A percentile compares a stretch with the other conserved stretches of the same genome.
phyloP scores from a whole-genome alignment of 1,140 invertebrate species.

The Parasteatoda tepidariorum region DNA sequence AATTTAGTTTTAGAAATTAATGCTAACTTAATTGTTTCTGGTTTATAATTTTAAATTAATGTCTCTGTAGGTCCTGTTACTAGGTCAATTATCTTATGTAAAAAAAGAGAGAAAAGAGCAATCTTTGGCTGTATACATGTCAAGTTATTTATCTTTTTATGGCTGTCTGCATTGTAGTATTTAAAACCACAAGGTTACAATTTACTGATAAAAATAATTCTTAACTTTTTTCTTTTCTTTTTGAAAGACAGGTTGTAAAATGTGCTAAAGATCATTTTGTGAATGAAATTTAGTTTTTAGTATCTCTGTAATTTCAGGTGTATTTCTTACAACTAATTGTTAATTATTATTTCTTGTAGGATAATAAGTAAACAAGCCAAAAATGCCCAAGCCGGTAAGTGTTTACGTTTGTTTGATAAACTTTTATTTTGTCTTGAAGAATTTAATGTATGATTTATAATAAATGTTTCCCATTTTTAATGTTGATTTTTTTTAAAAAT shows the following conservation, averaged over 20 bases:
- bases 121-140: too few relatives aligned
- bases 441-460: too few relatives aligned
- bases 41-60: too few relatives aligned
- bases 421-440: too few relatives aligned
- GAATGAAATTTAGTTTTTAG: conserved; percentile 23
- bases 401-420: neutral
- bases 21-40: too few relatives aligned
- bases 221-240: neutral
- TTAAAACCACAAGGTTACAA: neutral
- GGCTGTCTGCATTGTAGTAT: conserved; percentile 26
- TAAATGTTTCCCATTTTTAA: too few relatives aligned
- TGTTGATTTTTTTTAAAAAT: neutral
- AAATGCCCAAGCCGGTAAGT: conserved; percentile 56
- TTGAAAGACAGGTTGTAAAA: conserved; percentile 37
- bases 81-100: too few relatives aligned
- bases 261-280: conserved; percentile 14
- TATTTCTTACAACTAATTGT: neutral
- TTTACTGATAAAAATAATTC: neutral
- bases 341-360: neutral
- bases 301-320: neutral
- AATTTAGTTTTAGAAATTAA: too few relatives aligned
- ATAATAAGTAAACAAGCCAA: conserved; percentile 4
- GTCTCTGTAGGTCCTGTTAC: too few relatives aligned
- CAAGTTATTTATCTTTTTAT: too few relatives aligned
- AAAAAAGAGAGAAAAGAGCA: too few relatives aligned